A percentile compares a stretch with the other conserved stretches of the same genome.
Evolutionary conservation across 2,888 invertebrate genomes (phyloP).

Genomic region (Steinernema hermaphroditum): DNA sequence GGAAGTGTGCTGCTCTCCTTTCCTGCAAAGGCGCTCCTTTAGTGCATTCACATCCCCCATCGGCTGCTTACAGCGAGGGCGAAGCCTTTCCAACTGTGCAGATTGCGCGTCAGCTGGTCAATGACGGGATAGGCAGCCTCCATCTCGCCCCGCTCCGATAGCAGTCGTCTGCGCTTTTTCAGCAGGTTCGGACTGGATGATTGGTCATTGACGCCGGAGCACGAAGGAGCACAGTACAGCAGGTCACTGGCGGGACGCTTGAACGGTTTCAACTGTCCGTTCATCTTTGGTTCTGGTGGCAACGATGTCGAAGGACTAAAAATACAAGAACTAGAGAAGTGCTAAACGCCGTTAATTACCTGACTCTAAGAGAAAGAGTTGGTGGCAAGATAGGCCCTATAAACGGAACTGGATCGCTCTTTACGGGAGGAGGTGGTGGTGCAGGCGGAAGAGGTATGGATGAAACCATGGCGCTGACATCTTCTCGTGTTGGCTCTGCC

Average conservation of each 20-base stretch:
- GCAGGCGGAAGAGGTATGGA: not conserved
- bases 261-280: conserved; percentile 15
- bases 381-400: conserved; percentile 12
- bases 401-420: not conserved
- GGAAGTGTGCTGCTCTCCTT: conserved; percentile 24
- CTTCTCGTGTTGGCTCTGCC: not conserved
- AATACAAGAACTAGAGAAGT: no score
- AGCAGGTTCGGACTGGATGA: not conserved
- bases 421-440: not conserved
- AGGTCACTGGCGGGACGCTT: not conserved
- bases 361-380: not conserved
- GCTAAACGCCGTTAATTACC: not conserved
- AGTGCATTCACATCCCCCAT: not conserved
- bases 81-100: conserved; percentile 45
- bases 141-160: conserved; percentile 51
- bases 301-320: not conserved
- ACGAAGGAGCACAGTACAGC: not conserved
- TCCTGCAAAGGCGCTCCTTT: conserved; percentile 27
- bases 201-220: conserved; percentile 1
- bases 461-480: not conserved
- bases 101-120: conserved; percentile 35
- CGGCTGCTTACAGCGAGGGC: conserved; percentile 34
- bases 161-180: conserved; percentile 45
- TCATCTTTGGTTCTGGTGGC: not conserved
- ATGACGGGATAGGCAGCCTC: conserved; percentile 49